A percentile compares a stretch with the other conserved stretches of the same genome.
Evolutionary conservation across 2,797 vertebrate genomes (phyloP).

Genomic region (Sebastes baramenuke): DNA sequence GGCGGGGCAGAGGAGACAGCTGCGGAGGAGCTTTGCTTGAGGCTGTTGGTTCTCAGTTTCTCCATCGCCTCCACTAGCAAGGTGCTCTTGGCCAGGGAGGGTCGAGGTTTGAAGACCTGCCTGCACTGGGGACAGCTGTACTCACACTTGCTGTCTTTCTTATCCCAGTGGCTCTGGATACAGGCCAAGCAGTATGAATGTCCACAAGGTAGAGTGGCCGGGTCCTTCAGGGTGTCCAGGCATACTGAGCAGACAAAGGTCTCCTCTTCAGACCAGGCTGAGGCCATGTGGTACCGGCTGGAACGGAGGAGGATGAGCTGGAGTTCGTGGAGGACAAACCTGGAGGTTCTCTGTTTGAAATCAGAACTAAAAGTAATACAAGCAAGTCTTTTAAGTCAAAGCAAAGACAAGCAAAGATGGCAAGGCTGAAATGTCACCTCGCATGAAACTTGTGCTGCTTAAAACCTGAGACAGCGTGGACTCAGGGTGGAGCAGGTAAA

Average conservation of each 20-base stretch:
- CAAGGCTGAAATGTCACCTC: slow-evolving; percentile 43
- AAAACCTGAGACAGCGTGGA: slow-evolving; percentile 35
- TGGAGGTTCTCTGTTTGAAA: neutral
- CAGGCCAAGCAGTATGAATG: slow-evolving; percentile 85
- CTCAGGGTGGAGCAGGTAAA: slow-evolving; percentile 65
- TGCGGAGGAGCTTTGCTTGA: slow-evolving; percentile 20
- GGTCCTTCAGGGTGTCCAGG: slow-evolving; percentile 81
- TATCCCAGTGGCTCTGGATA: slow-evolving; percentile 84
- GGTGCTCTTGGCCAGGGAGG: slow-evolving; percentile 78
- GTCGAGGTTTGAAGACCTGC: slow-evolving; percentile 80
- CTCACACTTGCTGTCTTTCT: slow-evolving; percentile 39
- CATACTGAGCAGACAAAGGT: slow-evolving; percentile 82
- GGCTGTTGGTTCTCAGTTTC: slow-evolving; percentile 73
- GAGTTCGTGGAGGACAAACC: neutral
- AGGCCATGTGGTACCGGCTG: slow-evolving; percentile 62
- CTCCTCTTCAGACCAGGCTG: slow-evolving; percentile 76
- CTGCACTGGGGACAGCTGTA: slow-evolving; percentile 85
- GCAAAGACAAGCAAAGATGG: neutral
- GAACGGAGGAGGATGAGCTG: neutral
- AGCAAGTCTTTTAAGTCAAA: neutral
- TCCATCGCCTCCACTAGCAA: slow-evolving; percentile 82
- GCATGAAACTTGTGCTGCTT: slow-evolving; percentile 47
- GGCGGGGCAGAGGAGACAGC: slow-evolving; percentile 39
- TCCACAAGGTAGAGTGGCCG: slow-evolving; percentile 83
- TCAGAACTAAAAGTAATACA: neutral